These are phyloP conservation scores for Alviniconcha strummeri DNA, from an alignment of 2,888 invertebrate species.

Conservation along the genomic window DNA sequence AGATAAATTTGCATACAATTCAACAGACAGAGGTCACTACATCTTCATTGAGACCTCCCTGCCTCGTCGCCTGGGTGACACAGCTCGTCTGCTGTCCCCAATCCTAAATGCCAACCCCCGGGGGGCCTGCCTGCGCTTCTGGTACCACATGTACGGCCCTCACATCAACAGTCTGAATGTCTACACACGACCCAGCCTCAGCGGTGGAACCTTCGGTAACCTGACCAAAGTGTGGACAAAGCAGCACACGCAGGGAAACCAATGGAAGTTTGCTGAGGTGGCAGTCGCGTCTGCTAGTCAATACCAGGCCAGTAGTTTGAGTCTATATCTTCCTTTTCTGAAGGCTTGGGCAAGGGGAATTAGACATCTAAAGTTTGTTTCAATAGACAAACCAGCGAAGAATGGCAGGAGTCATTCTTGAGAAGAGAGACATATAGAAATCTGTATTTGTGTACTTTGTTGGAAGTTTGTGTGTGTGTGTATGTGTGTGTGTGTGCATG, in stretches of 20 bases:
- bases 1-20: too few species aligned
- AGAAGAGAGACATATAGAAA: too few species aligned
- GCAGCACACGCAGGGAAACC: slow-evolving; percentile 56
- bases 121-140: slow-evolving; percentile 61
- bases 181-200: slow-evolving; percentile 41
- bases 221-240: slow-evolving; percentile 56
- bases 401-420: too few species aligned
- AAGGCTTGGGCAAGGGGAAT: too few species aligned
- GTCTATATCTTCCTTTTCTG: too few species aligned
- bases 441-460: too few species aligned
- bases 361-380: too few species aligned
- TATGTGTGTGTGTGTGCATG: too few species aligned
- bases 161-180: slow-evolving; percentile 63
- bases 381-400: too few species aligned
- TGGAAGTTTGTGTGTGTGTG: too few species aligned
- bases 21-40: slow-evolving; percentile 71
- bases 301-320: slow-evolving; percentile 37
- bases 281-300: slow-evolving; percentile 33
- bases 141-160: slow-evolving; percentile 69
- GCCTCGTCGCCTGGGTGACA: slow-evolving; percentile 57
- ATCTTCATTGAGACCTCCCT: slow-evolving; percentile 61
- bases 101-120: slow-evolving; percentile 41
- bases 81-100: slow-evolving; percentile 57
- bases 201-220: slow-evolving; percentile 9
- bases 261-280: slow-evolving; percentile 59